Percentiles rank a stretch among this genome's conserved stretches.
phyloP scores from a whole-genome alignment of 2,888 invertebrate species.

The Psylliodes chrysocephalus region DNA sequence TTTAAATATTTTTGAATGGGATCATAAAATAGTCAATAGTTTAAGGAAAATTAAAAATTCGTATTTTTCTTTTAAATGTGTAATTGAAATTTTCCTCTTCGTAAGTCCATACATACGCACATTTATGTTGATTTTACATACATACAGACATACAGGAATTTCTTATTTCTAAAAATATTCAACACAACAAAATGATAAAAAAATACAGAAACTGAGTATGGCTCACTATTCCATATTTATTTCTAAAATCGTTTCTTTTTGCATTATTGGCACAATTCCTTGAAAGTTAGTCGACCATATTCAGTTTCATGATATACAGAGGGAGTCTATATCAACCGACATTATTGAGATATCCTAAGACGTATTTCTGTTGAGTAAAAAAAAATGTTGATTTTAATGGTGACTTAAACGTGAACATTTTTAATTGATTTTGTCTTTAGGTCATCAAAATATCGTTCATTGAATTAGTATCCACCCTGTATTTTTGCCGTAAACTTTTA shows the following conservation, averaged over 20 bases:
- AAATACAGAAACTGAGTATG: conserved; percentile 40
- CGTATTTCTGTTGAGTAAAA: too few species aligned
- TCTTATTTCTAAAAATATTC: conserved; percentile 52
- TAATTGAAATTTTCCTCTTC: conserved; percentile 63
- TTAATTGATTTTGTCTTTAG: too few species aligned
- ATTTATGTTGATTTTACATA: conserved; percentile 63
- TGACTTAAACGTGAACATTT: too few species aligned
- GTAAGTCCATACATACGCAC: conserved; percentile 64
- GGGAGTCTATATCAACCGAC: too few species aligned
- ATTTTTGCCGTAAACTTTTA: conserved; percentile 28
- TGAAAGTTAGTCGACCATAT: conserved; percentile 28
- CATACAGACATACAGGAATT: conserved; percentile 64
- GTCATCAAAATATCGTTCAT: too few species aligned
- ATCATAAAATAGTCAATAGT: too few species aligned
- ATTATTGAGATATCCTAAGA: too few species aligned
- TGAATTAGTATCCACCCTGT: too few species aligned
- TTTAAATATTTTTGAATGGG: too few species aligned
- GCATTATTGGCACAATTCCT: conserved; percentile 48
- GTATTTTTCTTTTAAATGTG: conserved; percentile 50
- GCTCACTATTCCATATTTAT: conserved; percentile 45
- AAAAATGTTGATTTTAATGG: too few species aligned
- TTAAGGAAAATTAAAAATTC: background rate
- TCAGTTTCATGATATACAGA: conserved; percentile 29
- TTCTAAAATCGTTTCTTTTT: conserved; percentile 47
- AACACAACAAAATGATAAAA: conserved; percentile 42